Evolutionary conservation across 2,113 vertebrate species (phyloP).

Genomic region (Todiramphus chloris): DNA sequence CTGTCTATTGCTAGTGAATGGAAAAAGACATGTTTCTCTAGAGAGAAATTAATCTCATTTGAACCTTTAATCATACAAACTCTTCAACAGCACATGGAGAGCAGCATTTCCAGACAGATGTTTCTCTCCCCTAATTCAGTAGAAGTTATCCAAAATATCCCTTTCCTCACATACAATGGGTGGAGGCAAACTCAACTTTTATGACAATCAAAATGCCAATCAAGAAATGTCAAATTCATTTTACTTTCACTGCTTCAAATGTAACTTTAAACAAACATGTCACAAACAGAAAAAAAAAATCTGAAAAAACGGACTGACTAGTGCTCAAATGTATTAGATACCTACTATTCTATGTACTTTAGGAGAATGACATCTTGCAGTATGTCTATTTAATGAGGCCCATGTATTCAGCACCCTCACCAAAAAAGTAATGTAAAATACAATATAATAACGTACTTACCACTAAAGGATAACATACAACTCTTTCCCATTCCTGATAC

Average conservation of each 20-base stretch:
- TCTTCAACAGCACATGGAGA: neutral
- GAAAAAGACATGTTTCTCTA: neutral
- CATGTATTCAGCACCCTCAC: neutral
- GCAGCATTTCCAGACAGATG: neutral
- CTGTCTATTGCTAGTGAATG: neutral
- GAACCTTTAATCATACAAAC: neutral
- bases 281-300: neutral
- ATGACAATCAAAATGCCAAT: neutral
- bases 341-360: neutral
- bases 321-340: accelerated
- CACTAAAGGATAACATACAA: slow-evolving; percentile 71
- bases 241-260: neutral
- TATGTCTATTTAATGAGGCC: neutral
- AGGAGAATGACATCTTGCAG: neutral
- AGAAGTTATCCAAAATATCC: neutral
- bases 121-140: neutral
- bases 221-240: neutral
- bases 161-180: neutral
- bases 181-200: neutral
- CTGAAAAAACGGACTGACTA: neutral
- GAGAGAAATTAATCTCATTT: neutral
- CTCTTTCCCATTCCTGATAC: slow-evolving; percentile 69
- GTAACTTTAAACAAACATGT: neutral
- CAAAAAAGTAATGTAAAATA: neutral
- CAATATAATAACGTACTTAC: slow-evolving; percentile 62